phyloP scores from a whole-genome alignment of 2,797 vertebrate species.

The Vultur gryphus region DNA sequence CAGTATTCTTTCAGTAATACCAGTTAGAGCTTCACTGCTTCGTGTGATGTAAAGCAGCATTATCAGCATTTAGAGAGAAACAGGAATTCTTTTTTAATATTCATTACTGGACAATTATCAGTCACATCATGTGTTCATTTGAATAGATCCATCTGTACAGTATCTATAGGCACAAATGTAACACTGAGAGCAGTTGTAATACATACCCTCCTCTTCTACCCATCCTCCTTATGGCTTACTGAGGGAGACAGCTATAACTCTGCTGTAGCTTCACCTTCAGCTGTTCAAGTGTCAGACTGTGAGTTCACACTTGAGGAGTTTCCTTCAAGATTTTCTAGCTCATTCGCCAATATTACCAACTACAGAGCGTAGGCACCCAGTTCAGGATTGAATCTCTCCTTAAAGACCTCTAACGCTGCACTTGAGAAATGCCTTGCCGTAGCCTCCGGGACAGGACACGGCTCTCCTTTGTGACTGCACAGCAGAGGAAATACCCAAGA shows the following conservation, averaged over 20 bases:
- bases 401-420: background rate
- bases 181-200: background rate
- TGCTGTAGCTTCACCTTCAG: background rate
- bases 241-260: background rate
- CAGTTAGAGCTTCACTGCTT: background rate
- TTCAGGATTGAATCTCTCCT: background rate
- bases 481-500: background rate
- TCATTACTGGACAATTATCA: background rate
- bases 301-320: background rate
- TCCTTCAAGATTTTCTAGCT: background rate
- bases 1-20: background rate
- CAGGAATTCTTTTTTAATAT: background rate
- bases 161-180: background rate
- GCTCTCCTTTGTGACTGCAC: background rate
- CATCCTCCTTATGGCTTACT: background rate
- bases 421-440: background rate
- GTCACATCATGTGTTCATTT: background rate
- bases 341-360: background rate
- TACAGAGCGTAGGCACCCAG: background rate
- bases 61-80: background rate
- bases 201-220: background rate
- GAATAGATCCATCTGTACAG: background rate
- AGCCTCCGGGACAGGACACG: background rate
- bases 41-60: background rate
- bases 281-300: background rate